Conservation (phyloP, 2,797 vertebrate species). For the Pangasius mekongensis region DNA sequence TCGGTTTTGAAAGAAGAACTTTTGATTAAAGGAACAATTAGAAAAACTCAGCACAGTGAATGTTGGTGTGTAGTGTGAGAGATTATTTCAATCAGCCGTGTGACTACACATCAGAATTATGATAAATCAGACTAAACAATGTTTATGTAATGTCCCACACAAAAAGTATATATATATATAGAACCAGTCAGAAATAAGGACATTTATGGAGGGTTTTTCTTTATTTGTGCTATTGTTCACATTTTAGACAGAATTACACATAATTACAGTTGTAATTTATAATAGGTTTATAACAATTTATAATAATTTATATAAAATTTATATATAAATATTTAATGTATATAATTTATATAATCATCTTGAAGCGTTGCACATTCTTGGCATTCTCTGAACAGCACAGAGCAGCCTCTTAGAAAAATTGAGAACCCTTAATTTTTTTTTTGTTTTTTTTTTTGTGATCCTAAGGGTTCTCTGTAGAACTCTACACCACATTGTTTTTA, state of each 20-base stretch:
- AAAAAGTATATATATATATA: neutral
- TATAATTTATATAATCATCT: too few relatives aligned
- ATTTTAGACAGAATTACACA: neutral
- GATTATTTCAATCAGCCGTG: neutral
- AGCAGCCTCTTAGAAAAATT: neutral
- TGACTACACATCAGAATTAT: neutral
- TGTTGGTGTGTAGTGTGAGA: neutral
- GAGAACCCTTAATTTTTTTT: neutral
- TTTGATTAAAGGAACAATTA: neutral
- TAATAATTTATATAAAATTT: too few relatives aligned
- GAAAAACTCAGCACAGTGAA: neutral
- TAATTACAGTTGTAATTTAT: too few relatives aligned
- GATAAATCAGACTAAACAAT: neutral
- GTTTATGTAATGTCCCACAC: neutral
- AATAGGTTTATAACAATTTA: too few relatives aligned
- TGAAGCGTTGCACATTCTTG: neutral
- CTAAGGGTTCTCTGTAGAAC: neutral
- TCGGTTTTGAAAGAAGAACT: neutral
- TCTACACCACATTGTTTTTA: neutral
- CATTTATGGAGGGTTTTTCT: neutral
- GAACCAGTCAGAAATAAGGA: neutral
- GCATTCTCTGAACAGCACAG: neutral
- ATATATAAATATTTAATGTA: too few relatives aligned
- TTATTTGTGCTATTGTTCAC: neutral
- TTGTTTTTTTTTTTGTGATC: neutral